Conservation (phyloP, 2,797 vertebrate species). For the Amblyopsis hoosieri region DNA sequence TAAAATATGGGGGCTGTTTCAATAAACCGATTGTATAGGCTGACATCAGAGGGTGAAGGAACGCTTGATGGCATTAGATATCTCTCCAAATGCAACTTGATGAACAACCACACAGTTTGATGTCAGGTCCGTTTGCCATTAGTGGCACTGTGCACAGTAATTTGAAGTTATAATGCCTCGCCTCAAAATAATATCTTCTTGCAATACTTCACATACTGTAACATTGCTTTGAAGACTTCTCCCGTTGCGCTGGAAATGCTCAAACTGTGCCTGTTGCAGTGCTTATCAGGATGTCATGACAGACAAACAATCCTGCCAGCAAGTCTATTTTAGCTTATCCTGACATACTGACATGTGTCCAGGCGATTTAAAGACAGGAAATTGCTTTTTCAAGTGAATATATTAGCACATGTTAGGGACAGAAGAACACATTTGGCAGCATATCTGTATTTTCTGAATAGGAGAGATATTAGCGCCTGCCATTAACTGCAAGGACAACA, state of each 20-base stretch:
- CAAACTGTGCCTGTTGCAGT: background rate
- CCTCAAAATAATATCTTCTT: slow-evolving; percentile 14
- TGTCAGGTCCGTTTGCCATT: slow-evolving; percentile 31
- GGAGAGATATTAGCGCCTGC: slow-evolving; percentile 4
- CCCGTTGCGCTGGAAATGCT: background rate
- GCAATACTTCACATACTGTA: slow-evolving; percentile 11
- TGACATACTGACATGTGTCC: slow-evolving; percentile 3
- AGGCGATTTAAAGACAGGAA: background rate
- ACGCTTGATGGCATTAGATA: slow-evolving; percentile 32
- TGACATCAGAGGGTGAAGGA: slow-evolving; percentile 17
- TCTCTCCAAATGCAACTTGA: slow-evolving; percentile 40
- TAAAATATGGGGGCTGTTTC: slow-evolving; percentile 44
- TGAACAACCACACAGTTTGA: slow-evolving; percentile 30
- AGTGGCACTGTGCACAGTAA: slow-evolving; percentile 18
- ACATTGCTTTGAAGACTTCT: slow-evolving; percentile 17
- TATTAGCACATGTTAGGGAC: background rate
- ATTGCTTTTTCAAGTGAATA: slow-evolving; percentile 7
- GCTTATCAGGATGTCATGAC: too few relatives aligned
- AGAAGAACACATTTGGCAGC: background rate
- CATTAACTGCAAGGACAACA: slow-evolving; percentile 31
- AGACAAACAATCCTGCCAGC: too few relatives aligned
- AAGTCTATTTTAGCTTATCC: background rate
- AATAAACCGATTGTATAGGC: slow-evolving; percentile 43
- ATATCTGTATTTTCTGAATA: background rate
- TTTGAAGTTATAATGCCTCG: slow-evolving; percentile 24